Evolutionary conservation across 2,888 invertebrate species (phyloP).

Genomic region (Cetonia aurata): DNA sequence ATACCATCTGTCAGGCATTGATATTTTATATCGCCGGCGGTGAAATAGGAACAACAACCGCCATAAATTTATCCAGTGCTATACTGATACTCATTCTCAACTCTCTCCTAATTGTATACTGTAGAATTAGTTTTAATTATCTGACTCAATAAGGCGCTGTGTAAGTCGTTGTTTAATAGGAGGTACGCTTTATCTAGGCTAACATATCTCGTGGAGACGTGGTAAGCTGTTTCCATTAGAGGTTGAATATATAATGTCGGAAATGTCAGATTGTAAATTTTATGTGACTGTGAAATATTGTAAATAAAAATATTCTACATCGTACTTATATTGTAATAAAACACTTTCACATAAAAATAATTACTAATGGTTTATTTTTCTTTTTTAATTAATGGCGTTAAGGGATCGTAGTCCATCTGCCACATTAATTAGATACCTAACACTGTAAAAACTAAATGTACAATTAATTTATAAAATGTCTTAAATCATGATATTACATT

Average conservation of each 20-base stretch:
- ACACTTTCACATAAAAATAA: too few species aligned
- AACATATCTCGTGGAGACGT: background rate
- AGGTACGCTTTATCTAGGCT: background rate
- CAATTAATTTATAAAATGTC: too few species aligned
- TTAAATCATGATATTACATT: too few species aligned
- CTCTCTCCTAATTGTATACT: slow-evolving; percentile 10
- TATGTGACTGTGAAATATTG: too few species aligned
- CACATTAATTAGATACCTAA: too few species aligned
- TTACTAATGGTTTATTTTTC: too few species aligned
- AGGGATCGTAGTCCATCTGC: too few species aligned
- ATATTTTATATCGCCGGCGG: slow-evolving; percentile 28
- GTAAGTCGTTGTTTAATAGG: background rate
- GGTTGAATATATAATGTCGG: background rate
- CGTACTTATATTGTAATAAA: too few species aligned
- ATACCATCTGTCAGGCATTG: slow-evolving; percentile 33
- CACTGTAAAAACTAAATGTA: too few species aligned
- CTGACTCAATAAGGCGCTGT: slow-evolving; percentile 10
- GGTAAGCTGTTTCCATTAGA: background rate
- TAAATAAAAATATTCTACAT: too few species aligned
- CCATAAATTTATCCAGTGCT: slow-evolving; percentile 7
- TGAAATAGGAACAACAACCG: slow-evolving; percentile 24
- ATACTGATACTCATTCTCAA: slow-evolving; percentile 5
- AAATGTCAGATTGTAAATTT: background rate
- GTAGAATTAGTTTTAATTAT: slow-evolving; percentile 30
- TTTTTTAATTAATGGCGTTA: too few species aligned